Evolutionary conservation across 2,113 vertebrate species (phyloP).

Genomic region (Hoplias malabaricus): DNA sequence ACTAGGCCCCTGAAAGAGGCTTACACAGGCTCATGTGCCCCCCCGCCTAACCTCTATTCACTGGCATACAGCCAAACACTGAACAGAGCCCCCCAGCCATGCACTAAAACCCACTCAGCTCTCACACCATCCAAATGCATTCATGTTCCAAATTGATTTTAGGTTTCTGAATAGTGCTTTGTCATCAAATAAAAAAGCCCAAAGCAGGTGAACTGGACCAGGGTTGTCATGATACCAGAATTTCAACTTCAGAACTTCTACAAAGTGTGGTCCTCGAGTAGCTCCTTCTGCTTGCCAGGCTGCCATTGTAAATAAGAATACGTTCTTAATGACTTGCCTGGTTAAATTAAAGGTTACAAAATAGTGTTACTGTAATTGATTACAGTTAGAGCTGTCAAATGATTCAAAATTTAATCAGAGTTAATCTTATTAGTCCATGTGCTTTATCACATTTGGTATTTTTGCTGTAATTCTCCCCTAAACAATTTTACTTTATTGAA

Average conservation of each 20-base stretch:
- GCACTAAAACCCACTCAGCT: conserved; percentile 2
- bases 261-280: background rate
- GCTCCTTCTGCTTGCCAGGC: too few species aligned
- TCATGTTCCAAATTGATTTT: background rate
- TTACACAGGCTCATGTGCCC: conserved; percentile 27
- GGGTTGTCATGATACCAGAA: background rate
- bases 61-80: conserved; percentile 17
- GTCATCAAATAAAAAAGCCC: background rate
- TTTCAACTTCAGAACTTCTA: background rate
- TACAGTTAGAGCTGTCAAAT: too few species aligned
- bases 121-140: background rate
- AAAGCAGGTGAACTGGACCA: background rate
- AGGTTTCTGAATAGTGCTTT: conserved; percentile 4
- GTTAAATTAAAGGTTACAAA: too few species aligned
- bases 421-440: too few species aligned
- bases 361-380: too few species aligned
- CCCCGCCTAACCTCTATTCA: conserved; percentile 27
- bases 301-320: too few species aligned
- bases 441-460: too few species aligned
- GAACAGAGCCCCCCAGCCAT: conserved; percentile 12
- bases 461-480: too few species aligned
- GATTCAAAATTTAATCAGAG: too few species aligned
- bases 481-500: too few species aligned
- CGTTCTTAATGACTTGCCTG: too few species aligned
- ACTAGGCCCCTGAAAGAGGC: conserved; percentile 36